Base-by-base conservation (phyloP, 2,888 invertebrate species). In the Eristalis tenax region DNA sequence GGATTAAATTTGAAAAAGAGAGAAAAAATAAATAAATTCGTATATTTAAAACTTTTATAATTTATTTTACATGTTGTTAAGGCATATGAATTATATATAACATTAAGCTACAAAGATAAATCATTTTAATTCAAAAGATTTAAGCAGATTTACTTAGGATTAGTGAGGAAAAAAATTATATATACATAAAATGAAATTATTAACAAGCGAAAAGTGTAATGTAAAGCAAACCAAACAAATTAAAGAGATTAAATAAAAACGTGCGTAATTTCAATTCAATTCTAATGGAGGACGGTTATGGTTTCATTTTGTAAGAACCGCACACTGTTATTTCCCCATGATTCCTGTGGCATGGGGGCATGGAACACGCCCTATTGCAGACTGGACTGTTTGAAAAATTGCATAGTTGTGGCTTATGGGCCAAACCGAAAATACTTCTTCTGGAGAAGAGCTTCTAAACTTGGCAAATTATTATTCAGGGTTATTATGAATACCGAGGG, bases 1-100 rank as follows among this genome's bases (percentile, higher is more conserved):
- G 26, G 11, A 59, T 59, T 59, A 4, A 26, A 23, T 59, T 13
- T 59, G 18, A 71, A 79, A 71, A 77, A 68, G 59, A 69, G 66
- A 68, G 66, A 76, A 11, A n/a, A 59, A 65, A 65, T 66, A 70
- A 70, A 65, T 11, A 75, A 74, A 81, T 77, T 69, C 71, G 79
- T 76, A 65, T 65, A 75, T 82, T 77, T 77, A 74, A 63, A 83
- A 71, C 66, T 80, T 83, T 83, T 87, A 87, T 87, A 80, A 83
- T 80, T 87, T 76, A 83, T 87, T 83, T 87, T 87, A 87, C 87
- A 83, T 87, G 79, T 87, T 87, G 87, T 87, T 87, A 87, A 83
- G 74, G 76, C 87, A 87, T 79, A 83, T 22, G 61, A 81, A 77
- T 82, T 59, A 59, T 28, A 63, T 71, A 77, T 74, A 63, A 83